Percentiles rank a stretch among this genome's conserved stretches.
These are phyloP conservation scores for Heterodera carotae DNA, from an alignment of 1,140 invertebrate genomes.

Conservation along the genomic window DNA sequence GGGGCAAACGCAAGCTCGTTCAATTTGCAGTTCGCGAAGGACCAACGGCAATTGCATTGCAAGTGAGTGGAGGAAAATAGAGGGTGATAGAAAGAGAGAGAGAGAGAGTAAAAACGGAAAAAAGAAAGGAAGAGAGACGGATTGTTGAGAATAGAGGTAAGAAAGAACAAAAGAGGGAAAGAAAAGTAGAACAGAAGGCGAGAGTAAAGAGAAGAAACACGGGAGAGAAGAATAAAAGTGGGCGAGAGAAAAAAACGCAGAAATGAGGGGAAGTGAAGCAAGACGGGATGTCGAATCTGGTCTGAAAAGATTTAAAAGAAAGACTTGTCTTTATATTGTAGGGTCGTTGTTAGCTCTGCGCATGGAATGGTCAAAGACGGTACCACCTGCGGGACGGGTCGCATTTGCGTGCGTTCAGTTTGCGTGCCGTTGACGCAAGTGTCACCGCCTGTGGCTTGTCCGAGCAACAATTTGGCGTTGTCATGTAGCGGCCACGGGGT, in stretches of 20 bases:
- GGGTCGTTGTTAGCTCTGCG: conserved; percentile 30
- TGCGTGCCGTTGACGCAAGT: conserved; percentile 60
- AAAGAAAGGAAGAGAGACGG: no score
- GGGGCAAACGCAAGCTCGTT: conserved; percentile 53
- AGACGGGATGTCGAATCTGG: no score
- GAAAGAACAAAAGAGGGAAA: no score
- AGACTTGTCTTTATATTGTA: conserved; percentile 20
- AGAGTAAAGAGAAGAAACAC: no score
- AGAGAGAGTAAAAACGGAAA: not conserved
- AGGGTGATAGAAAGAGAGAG: not conserved
- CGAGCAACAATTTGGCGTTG: conserved; percentile 80
- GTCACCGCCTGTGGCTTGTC: conserved; percentile 77
- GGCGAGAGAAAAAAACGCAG: no score
- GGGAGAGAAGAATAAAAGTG: no score
- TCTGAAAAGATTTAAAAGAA: conserved; percentile 22
- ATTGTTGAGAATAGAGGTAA: no score
- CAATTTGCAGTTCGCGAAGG: conserved; percentile 60
- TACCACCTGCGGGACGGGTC: conserved; percentile 56
- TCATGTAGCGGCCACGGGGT: conserved; percentile 92
- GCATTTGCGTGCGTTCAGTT: conserved; percentile 53
- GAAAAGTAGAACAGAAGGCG: no score
- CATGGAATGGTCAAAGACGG: conserved; percentile 52
- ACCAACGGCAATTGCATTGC: conserved; percentile 59
- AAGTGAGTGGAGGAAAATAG: conserved; percentile 43
- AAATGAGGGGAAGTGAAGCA: no score